Percentiles rank a stretch among this genome's conserved stretches.
Evolutionary conservation across 2,888 invertebrate genomes (phyloP).

Genomic region (Eilema sororculum): DNA sequence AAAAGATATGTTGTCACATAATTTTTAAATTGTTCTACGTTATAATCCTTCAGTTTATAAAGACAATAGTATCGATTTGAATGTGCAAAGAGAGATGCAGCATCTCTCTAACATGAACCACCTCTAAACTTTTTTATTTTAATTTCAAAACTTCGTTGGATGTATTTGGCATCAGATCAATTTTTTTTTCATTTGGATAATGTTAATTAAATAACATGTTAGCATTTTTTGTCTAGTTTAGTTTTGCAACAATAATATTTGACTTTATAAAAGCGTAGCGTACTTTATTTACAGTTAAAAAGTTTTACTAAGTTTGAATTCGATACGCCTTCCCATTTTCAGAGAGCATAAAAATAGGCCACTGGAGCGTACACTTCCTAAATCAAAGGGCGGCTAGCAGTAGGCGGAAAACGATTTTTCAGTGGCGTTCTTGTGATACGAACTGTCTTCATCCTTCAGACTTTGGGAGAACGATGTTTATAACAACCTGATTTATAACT

Average conservation of each 20-base stretch:
- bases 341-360: not conserved
- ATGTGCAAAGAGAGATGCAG: too few species aligned
- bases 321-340: not conserved
- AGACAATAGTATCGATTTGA: too few species aligned
- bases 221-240: not conserved
- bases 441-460: conserved; percentile 15
- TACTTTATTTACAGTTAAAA: not conserved
- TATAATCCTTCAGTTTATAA: too few species aligned
- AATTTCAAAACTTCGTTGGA: too few species aligned
- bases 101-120: too few species aligned
- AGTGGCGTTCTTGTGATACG: conserved; percentile 12
- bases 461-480: conserved; percentile 19
- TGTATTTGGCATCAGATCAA: too few species aligned
- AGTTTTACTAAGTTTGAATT: not conserved
- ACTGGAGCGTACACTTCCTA: not conserved
- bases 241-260: not conserved
- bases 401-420: conserved; percentile 14
- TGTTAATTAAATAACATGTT: not conserved
- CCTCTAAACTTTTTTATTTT: too few species aligned
- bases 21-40: too few species aligned
- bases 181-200: too few species aligned
- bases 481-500: conserved; percentile 20
- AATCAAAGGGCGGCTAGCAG: conserved; percentile 17
- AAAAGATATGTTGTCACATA: too few species aligned
- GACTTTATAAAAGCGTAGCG: not conserved